Conservation (phyloP, 2,888 invertebrate genomes). For the Dysmachus trigonus region DNA sequence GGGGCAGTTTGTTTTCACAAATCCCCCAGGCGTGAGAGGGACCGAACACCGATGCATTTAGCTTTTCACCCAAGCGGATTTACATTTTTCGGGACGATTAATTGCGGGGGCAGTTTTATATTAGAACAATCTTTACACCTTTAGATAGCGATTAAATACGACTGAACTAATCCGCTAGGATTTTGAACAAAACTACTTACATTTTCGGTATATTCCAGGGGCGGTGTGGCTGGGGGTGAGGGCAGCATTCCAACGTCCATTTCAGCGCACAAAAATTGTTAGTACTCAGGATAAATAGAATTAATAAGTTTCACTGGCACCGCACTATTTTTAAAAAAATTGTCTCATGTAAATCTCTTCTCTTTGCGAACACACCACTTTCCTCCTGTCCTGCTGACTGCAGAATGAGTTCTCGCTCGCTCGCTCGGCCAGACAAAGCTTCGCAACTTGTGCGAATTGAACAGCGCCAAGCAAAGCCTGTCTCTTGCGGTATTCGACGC, state of each 20-base stretch:
- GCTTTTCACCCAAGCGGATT: neutral
- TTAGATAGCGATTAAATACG: neutral
- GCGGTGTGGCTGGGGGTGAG: conserved; percentile 79
- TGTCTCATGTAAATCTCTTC: conserved; percentile 41
- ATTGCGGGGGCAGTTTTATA: neutral
- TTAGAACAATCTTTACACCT: neutral
- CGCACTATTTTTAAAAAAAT: neutral
- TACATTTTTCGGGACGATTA: neutral
- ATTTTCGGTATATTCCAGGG: conserved; percentile 67
- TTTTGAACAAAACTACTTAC: conserved; percentile 62
- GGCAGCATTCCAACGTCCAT: conserved; percentile 65
- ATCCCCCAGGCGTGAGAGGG: conserved; percentile 57
- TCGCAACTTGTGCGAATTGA: neutral
- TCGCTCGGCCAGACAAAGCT: neutral
- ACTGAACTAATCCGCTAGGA: too few species aligned
- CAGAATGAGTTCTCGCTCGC: conserved; percentile 3
- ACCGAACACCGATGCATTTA: conserved; percentile 48
- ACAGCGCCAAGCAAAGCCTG: neutral
- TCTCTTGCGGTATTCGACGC: neutral
- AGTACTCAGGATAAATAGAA: neutral
- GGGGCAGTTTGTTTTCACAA: conserved; percentile 62
- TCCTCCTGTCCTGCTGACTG: conserved; percentile 12
- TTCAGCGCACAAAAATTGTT: conserved; percentile 34
- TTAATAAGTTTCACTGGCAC: neutral
- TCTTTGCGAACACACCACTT: neutral